These are phyloP conservation scores for Noctua janthe DNA, from an alignment of 2,888 invertebrate genomes.

Conservation along the genomic window DNA sequence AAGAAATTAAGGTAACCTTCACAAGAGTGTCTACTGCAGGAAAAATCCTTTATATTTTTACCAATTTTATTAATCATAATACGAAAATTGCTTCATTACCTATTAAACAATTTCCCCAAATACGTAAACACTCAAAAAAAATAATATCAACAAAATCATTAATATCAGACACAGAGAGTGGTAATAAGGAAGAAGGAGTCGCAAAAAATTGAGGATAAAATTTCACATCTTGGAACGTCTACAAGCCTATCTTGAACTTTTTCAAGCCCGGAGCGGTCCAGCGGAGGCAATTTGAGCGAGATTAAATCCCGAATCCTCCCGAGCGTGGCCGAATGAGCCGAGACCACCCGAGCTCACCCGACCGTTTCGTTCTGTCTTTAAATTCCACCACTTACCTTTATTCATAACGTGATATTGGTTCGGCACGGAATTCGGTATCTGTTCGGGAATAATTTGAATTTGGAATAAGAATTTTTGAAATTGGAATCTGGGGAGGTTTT, in stretches of 20 bases:
- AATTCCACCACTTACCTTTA: constrained; percentile 70
- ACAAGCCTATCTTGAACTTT: constrained; percentile 70
- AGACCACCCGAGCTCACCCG: constrained; percentile 53
- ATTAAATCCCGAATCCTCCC: constrained; percentile 76
- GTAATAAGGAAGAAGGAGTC: constrained; percentile 69
- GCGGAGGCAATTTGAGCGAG: constrained; percentile 77
- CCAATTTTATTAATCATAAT: not conserved
- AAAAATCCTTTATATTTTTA: not conserved
- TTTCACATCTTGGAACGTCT: constrained; percentile 71
- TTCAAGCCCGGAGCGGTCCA: constrained; percentile 70
- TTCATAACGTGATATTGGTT: constrained; percentile 73
- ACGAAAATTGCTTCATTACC: constrained; percentile 10
- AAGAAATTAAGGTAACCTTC: not conserved
- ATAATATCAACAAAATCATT: constrained; percentile 57
- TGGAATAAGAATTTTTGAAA: constrained; percentile 67
- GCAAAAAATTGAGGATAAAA: constrained; percentile 71
- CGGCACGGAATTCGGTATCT: constrained; percentile 67
- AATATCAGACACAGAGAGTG: constrained; percentile 63
- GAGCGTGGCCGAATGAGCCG: constrained; percentile 71
- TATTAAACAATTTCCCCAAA: constrained; percentile 5
- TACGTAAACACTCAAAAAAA: constrained; percentile 24
- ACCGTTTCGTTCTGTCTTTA: constrained; percentile 69
- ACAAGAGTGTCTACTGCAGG: not conserved
- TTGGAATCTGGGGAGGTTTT: constrained; percentile 54
- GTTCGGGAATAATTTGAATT: constrained; percentile 71